phyloP scores from a whole-genome alignment of 2,797 vertebrate species.

The Crax fasciolata region DNA sequence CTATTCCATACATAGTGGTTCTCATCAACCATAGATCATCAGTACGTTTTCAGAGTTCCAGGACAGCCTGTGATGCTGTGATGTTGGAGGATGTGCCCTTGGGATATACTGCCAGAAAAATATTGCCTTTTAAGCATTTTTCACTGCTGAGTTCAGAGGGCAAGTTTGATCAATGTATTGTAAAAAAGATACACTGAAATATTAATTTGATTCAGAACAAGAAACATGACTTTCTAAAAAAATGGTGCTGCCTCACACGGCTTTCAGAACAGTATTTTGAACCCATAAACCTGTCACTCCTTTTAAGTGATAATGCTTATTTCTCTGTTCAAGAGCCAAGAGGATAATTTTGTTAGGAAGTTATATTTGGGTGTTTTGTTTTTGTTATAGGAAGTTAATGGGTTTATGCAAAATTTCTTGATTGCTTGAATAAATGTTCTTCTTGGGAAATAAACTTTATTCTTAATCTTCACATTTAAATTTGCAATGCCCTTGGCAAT shows the following conservation, averaged over 20 bases:
- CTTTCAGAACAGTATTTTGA: constrained; percentile 18
- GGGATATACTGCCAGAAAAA: background rate
- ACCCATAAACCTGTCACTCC: constrained; percentile 27
- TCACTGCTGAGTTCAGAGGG: background rate
- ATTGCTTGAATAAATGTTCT: constrained; percentile 53
- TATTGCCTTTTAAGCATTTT: background rate
- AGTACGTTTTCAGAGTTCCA: background rate
- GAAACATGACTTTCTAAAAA: constrained; percentile 11
- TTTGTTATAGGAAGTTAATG: constrained; percentile 55
- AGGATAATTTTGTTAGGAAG: constrained; percentile 52
- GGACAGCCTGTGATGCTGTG: background rate
- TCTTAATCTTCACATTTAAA: constrained; percentile 44
- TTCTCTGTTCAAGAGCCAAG: constrained; percentile 38
- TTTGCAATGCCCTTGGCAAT: constrained; percentile 13
- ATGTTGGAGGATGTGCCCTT: background rate
- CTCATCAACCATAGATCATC: background rate
- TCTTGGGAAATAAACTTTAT: constrained; percentile 38
- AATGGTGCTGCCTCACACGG: background rate
- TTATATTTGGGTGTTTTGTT: constrained; percentile 31
- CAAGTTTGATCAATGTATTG: constrained; percentile 16
- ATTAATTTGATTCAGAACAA: constrained; percentile 39
- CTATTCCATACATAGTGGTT: background rate
- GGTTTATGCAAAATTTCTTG: constrained; percentile 52
- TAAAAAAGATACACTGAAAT: constrained; percentile 39
- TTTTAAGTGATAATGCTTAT: constrained; percentile 39